phyloP scores from a whole-genome alignment of 2,888 invertebrate genomes.

The Phengaris alcon region DNA sequence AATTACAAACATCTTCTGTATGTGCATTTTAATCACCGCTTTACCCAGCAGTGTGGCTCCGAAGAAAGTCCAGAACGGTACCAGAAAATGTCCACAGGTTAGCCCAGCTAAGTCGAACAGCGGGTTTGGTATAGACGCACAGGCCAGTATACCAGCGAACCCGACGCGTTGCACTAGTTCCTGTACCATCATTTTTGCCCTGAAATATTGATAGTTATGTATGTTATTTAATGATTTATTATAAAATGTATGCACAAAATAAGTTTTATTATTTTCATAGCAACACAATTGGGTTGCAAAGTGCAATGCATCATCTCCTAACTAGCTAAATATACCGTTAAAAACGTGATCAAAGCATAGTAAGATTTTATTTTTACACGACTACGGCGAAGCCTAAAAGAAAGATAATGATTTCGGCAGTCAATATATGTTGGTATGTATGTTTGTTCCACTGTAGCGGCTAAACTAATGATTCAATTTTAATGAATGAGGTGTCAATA shows the following conservation, averaged over 20 bases:
- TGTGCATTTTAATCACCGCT: conserved; percentile 98
- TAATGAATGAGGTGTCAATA: no score
- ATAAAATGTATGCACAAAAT: no score
- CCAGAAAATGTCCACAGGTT: conserved; percentile 98
- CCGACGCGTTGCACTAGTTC: conserved; percentile 95
- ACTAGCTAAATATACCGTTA: no score
- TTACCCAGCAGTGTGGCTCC: conserved; percentile 99
- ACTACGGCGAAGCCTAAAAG: no score
- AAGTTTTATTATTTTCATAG: no score
- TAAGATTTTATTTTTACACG: no score
- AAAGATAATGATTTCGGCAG: no score
- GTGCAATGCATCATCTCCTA: not conserved
- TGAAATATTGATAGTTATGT: conserved; percentile 46
- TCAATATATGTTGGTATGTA: no score
- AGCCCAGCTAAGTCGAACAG: conserved; percentile 99
- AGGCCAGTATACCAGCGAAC: conserved; percentile 96
- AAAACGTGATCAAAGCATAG: no score
- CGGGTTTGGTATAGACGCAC: conserved; percentile 99
- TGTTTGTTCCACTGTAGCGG: no score
- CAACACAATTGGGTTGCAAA: not conserved
- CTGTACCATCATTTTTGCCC: conserved; percentile 91
- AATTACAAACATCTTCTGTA: conserved; percentile 98
- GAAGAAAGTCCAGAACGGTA: conserved; percentile 99
- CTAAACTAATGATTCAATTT: no score
- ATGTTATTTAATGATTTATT: not conserved